A percentile compares a stretch with the other conserved stretches of the same genome.
These are phyloP conservation scores for Peromyscus nudipes DNA, from an alignment of 2,797 vertebrate species.

Conservation along the genomic window DNA sequence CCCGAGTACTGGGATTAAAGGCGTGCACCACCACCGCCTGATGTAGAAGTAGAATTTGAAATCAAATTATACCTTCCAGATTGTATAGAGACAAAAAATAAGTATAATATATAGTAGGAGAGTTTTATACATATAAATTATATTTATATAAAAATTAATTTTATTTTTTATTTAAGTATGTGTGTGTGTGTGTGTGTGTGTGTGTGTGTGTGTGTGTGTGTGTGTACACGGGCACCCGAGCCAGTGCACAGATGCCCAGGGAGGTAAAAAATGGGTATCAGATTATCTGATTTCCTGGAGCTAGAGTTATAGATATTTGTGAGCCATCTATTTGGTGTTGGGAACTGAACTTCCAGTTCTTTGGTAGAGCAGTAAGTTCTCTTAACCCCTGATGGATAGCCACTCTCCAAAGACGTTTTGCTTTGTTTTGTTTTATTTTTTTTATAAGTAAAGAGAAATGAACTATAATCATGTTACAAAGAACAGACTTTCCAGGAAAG, in stretches of 20 bases:
- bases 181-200: neutral
- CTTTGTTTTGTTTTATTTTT: neutral
- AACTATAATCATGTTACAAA: slow-evolving; percentile 56
- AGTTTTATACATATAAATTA: slow-evolving; percentile 26
- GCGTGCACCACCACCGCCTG: too few relatives aligned
- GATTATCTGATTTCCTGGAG: neutral
- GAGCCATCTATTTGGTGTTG: neutral
- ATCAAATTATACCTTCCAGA: slow-evolving; percentile 24
- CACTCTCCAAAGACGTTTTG: neutral
- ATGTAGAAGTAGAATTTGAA: slow-evolving; percentile 41
- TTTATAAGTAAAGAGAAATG: neutral
- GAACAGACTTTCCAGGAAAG: slow-evolving; percentile 31
- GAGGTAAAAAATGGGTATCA: neutral
- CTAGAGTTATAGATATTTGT: neutral
- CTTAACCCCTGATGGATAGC: neutral
- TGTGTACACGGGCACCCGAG: too few relatives aligned
- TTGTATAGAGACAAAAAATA: neutral
- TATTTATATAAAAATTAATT: neutral
- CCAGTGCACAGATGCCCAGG: too few relatives aligned
- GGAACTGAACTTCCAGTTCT: neutral
- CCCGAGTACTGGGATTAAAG: too few relatives aligned
- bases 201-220: neutral
- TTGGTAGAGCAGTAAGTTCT: neutral
- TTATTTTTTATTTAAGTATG: neutral
- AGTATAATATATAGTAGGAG: neutral